Conservation (phyloP, 2,797 vertebrate species). For the Neostethus bicornis region DNA sequence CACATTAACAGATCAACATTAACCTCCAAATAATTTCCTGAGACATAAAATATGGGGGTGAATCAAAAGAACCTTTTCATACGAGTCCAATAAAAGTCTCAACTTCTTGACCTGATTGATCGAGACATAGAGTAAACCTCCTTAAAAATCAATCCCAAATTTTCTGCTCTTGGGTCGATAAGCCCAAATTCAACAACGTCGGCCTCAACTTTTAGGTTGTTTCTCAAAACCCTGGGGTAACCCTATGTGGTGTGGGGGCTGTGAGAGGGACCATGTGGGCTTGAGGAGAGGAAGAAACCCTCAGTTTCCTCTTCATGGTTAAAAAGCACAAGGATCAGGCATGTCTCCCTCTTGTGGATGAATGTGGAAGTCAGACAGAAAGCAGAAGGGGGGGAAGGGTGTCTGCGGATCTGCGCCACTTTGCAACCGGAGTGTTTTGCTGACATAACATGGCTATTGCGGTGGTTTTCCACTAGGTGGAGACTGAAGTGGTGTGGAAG, state of each 20-base stretch:
- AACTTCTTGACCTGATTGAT: not conserved
- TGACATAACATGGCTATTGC: constrained; percentile 74
- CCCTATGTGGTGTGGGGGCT: constrained; percentile 30
- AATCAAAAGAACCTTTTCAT: constrained; percentile 8
- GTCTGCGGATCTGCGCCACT: constrained; percentile 87
- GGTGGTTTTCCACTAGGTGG: constrained; percentile 70
- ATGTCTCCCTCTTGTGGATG: constrained; percentile 87
- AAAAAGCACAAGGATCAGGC: constrained; percentile 36
- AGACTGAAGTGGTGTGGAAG: constrained; percentile 53
- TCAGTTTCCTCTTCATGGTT: constrained; percentile 23
- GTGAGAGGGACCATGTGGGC: constrained; percentile 30
- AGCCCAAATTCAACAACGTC: constrained; percentile 18
- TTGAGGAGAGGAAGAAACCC: constrained; percentile 31
- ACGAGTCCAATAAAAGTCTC: constrained; percentile 14
- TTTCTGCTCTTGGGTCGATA: constrained; percentile 20
- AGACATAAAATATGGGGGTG: constrained; percentile 1
- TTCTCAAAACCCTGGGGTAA: constrained; percentile 43
- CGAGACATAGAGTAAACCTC: constrained; percentile 10
- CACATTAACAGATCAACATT: constrained; percentile 2
- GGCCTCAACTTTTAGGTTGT: constrained; percentile 26
- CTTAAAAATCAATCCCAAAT: constrained; percentile 17
- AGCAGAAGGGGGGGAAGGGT: constrained; percentile 69
- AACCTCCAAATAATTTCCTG: not conserved
- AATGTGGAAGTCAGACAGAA: constrained; percentile 74
- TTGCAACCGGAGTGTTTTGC: constrained; percentile 91